Percentiles rank a stretch among this genome's conserved stretches.
Evolutionary conservation across 2,797 vertebrate species (phyloP).

Genomic region (Tokudaia muenninki): DNA sequence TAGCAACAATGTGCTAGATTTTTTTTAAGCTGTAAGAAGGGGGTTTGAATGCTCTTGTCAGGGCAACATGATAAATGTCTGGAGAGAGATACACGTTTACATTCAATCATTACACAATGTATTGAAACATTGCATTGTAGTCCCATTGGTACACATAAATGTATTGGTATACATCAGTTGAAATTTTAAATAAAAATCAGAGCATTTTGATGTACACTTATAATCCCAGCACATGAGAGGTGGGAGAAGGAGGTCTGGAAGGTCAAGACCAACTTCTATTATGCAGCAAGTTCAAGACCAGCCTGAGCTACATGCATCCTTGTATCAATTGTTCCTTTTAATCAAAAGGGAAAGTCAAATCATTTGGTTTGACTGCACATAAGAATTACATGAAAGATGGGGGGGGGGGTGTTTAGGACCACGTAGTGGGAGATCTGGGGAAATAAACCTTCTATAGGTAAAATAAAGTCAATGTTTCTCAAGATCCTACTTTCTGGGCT

Average conservation of each 20-base stretch:
- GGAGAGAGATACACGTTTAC: not conserved
- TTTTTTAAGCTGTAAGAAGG: not conserved
- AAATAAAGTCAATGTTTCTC: slow-evolving; percentile 1
- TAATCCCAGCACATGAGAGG: not conserved
- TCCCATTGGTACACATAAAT: not conserved
- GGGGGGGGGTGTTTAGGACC: not conserved
- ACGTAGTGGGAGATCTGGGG: not conserved
- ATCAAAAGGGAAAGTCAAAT: not conserved
- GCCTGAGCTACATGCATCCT: not conserved
- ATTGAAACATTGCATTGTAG: not conserved
- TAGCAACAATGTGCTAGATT: not conserved
- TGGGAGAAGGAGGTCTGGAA: not conserved
- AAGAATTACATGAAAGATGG: slow-evolving; percentile 22
- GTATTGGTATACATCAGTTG: not conserved
- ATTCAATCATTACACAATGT: not conserved
- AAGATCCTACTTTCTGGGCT: slow-evolving; percentile 1
- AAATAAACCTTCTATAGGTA: not conserved
- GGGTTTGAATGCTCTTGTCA: not conserved
- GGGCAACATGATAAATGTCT: not conserved
- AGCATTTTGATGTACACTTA: not conserved
- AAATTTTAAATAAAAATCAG: not conserved
- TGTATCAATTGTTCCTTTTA: not conserved
- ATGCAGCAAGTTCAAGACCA: not conserved
- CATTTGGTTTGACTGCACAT: not conserved
- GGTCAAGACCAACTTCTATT: not conserved